Base-by-base conservation (phyloP, 1,140 invertebrate genomes). In the Drosophila mauritiana region DNA sequence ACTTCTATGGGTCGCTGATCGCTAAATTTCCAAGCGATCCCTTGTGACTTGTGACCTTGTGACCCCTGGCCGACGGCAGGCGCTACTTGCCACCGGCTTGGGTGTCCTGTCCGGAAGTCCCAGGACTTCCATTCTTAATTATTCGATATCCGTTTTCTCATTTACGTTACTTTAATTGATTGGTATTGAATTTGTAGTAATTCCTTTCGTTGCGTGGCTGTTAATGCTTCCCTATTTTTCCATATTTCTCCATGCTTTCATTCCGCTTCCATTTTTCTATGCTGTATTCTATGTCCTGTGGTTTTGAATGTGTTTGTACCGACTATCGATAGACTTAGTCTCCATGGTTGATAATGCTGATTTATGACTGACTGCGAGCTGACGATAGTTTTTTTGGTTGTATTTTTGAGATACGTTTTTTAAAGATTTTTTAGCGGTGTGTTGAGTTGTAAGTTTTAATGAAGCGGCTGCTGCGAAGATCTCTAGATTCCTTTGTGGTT, bases 321-420 rank as follows among this genome's bases (percentile, higher is more conserved):
- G 53, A 73, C 43, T 56, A 68, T 51, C 53, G 48, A 42, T 58
- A 51, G 17, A 74, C 75, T 43, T 27, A 48, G 58, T 34, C 27
- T 45, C 11, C 37, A 20, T 56, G 61, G 34, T 39, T 65, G 45
- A 77, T 51, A 56, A 83, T 83, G 80, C 58, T 67, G 76, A 82
- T 80, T 84, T 57, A 57, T 74, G 61, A 55, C 34, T 65, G 63
- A 65, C 63, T 68, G 67, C 80, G 70, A 45, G 42, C 79, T 86
- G 82, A 85, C 82, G 81, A 85, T 86, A 82, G 84, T 83, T 88
- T 88, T 88, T 88, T 88, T 88, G 83, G 83, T 88, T 88, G 79
- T 86, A 85, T 86, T 86, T 79, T 76, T 86, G 56, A 82, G 78
- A 88, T 88, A 88, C 82, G 78, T 77, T 52, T 70, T 85, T 67